Base-by-base conservation (phyloP, 2,888 invertebrate species). In the Ichneumoninae sp. region DNA sequence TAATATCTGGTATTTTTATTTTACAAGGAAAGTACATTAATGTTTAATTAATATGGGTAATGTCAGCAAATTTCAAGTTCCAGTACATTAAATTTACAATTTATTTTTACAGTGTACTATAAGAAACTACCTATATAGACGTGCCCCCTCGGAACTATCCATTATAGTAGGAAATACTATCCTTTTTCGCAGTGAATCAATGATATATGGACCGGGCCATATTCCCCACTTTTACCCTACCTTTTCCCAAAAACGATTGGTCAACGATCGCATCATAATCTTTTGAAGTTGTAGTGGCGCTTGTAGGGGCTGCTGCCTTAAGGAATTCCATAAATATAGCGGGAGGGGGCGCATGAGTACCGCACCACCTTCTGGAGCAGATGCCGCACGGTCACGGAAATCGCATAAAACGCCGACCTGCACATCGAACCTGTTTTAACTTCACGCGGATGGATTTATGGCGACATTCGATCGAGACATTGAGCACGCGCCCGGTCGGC, bases 401-500 rank as follows among this genome's bases (percentile, higher is more conserved):
- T 70, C 75, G 84, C 74, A 82, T 84, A 84, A 81, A 81, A 81
- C 70, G 78, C 70, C 65, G 66, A 82, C 70, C 78, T 30, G 75
- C 26, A 10, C 57, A 57, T 57, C 57, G 57, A 7, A 75, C 57
- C 70, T 78, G 54, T 50, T 30, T 57, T 54, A 81, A 80, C 79
- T 65, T 62, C 60, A n/a, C 77, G 57, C 6, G 50, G 80, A 75
- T 80, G 33, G 69, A 83, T 80, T 80, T 83, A 77, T 77, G 54
- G 69, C 77, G 71, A 65, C 71, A 52, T 83, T 80, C 33, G 52
- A 80, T 57, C 54, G 36, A 74, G 65, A 57, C 80, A 80, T 83
- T 75, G 70, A 80, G 79, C 69, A n/a, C 47, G 54, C 50, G 52
- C 65, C 65, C 70, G 65, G 76, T 76, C 76, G 54, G 1, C 7